Conservation (phyloP, 2,797 vertebrate species). For the Sebastolobus alascanus region DNA sequence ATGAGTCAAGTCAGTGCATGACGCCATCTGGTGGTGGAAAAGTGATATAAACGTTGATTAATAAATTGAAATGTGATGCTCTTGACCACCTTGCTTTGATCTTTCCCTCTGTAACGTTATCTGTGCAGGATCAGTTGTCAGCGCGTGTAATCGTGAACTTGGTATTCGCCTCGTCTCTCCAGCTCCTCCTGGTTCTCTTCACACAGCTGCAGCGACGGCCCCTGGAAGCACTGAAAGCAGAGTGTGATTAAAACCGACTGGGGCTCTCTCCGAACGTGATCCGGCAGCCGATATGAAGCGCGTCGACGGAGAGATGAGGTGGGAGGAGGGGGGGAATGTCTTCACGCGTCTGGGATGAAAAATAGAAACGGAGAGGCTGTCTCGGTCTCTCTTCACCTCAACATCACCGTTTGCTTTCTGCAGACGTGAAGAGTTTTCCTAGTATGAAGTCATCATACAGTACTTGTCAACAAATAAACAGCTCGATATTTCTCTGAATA, state of each 20-base stretch:
- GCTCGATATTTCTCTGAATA: conserved; percentile 33
- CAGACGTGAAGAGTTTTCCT: conserved; percentile 16
- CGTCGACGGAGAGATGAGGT: conserved; percentile 40
- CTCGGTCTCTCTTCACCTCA: conserved; percentile 51
- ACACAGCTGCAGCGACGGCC: conserved; percentile 41
- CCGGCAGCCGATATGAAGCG: conserved; percentile 46
- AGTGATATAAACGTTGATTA: neutral
- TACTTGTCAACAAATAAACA: conserved; percentile 33
- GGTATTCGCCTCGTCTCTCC: conserved; percentile 57
- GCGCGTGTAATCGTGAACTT: conserved; percentile 36
- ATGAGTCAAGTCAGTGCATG: neutral
- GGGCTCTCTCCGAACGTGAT: conserved; percentile 51
- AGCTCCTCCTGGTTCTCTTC: conserved; percentile 16
- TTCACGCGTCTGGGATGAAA: conserved; percentile 53
- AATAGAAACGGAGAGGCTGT: conserved; percentile 38
- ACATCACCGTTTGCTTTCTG: conserved; percentile 48
- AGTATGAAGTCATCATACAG: neutral
- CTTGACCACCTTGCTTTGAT: conserved; percentile 36
- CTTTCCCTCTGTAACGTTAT: conserved; percentile 21
- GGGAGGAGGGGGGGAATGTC: conserved; percentile 3
- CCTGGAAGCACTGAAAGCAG: conserved; percentile 53
- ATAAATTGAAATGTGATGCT: neutral
- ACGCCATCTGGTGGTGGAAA: conserved; percentile 46
- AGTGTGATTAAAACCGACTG: conserved; percentile 72
- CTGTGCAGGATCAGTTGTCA: conserved; percentile 24